Base-by-base conservation (phyloP, 1,140 invertebrate species). In the Listronotus oregonensis region DNA sequence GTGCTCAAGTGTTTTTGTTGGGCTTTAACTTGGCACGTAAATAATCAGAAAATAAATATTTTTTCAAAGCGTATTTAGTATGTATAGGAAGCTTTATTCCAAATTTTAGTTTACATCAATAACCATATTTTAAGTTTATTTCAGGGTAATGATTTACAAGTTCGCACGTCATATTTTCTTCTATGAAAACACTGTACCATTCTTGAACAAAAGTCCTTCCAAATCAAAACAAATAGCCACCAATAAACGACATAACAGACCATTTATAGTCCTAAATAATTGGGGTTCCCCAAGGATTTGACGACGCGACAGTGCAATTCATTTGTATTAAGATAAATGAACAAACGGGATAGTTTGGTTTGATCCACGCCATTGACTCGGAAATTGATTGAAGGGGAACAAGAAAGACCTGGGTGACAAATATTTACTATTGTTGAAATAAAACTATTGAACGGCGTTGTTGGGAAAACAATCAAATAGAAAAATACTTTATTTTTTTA, bases 271-370 rank as follows among this genome's bases (percentile, higher is more conserved):
- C 11, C 6, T 15, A 47, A 47, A 47, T 47, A 47, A 47, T 47
- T 47, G 44, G 44, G 44, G 44, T 47, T 47, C 44, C 44, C 17
- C 5, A 9, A 17, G 44, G 44, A 47, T 17, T 47, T 17, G 44
- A 47, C 44, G 44, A 47, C 44, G 44, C 44, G 44, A 47, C 44
- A 47, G 44, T 18, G 44, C 49, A 21, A 37, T 7, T 51, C 21
- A 37, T 37, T 51, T 51, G 21, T 51, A 51, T 51, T 51, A 51
- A 51, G 49, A 51, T 51, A 51, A 51, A 51, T 51, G 49, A 51
- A 31, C 32, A 21, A 12, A 37, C 12, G 27, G 9, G 32, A 51
- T 51, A 51, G 49, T 51, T 51, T 51, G 10, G 49, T 32, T 51
- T n/a, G 21, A 37, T 51, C 27, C 49, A 51, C 27, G 21, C 49